Base-by-base conservation (phyloP, 2,113 vertebrate genomes). In the Leptosomus discolor region DNA sequence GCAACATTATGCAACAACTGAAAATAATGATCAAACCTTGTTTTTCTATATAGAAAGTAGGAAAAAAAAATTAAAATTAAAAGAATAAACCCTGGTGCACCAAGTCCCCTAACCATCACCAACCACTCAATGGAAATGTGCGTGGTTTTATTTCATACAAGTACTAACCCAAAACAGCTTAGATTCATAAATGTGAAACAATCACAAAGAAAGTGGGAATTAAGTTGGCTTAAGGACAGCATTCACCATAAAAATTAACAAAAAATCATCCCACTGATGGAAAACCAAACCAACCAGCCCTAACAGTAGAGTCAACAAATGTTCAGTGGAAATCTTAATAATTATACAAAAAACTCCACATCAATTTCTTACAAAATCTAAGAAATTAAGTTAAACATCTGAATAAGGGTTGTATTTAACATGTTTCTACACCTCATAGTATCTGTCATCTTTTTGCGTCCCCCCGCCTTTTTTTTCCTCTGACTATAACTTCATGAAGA, bases 371-470 rank as follows among this genome's bases (percentile, higher is more conserved):
- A 51, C 6, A 85, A 69, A 64, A 82, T 57, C 22, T 41, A 77
- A 67, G 65, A 82, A 68, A 76, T 37, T 26, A 63, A 39, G 15
- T 11, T 43, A 45, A 92, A 76, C 17, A 75, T 50, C 43, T 69
- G 46, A 92, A 27, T 63, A 84, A 21, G 2, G 12, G 14, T 45
- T 61, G 32, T 6, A 50, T 56, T 75, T 36, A 90, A 67, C 2
- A 8, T 36, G 9, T 14, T 84, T 80, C 69, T 85, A 74, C 5
- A 51, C 11, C 18, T 69, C 6, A 26, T 4, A 76, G 6, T 26
- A 63, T 39, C 19, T 65, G 11, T 15, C 6, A 14, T 56, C n/a
- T 13, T 26, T 1, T 0, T 1, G 3, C 9, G 8, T 19, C 4
- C 7, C 11, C 18, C 20, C 3, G 4, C 2, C 11, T 27, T 36